Evolutionary conservation across 1,140 invertebrate genomes (phyloP).

Genomic region (Drosophila burlai): DNA sequence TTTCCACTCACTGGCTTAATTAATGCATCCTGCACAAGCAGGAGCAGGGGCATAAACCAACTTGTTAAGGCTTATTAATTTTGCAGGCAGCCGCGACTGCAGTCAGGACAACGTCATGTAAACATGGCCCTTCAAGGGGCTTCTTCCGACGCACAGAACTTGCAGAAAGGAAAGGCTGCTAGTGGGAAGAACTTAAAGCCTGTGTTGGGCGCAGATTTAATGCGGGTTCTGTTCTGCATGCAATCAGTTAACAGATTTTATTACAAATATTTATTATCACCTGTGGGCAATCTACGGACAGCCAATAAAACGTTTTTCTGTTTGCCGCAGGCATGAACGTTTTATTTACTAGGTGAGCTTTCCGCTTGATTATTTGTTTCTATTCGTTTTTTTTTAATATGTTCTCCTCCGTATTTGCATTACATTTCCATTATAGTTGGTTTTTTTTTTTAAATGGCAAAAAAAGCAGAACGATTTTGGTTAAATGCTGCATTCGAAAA

Average conservation of each 20-base stretch:
- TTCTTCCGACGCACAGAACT: slow-evolving; percentile 1
- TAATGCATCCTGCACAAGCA: slow-evolving; percentile 29
- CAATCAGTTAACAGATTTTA: slow-evolving; percentile 26
- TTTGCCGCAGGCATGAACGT: slow-evolving; percentile 14
- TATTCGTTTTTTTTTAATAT: slow-evolving; percentile 10
- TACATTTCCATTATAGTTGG: slow-evolving; percentile 32
- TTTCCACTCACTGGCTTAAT: slow-evolving; percentile 20
- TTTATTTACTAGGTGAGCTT: slow-evolving; percentile 25
- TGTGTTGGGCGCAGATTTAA: not conserved
- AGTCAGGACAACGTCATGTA: slow-evolving; percentile 36
- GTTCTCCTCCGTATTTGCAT: slow-evolving; percentile 22
- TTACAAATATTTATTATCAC: slow-evolving; percentile 43
- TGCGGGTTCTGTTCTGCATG: slow-evolving; percentile 10
- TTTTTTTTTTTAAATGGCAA: slow-evolving; percentile 11
- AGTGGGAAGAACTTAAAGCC: slow-evolving; percentile 13
- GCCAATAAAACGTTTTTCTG: slow-evolving; percentile 31
- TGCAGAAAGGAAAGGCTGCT: slow-evolving; percentile 4
- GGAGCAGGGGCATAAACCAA: slow-evolving; percentile 32
- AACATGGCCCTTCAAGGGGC: slow-evolving; percentile 23
- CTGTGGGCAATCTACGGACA: slow-evolving; percentile 22
- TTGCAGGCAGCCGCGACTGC: slow-evolving; percentile 44
- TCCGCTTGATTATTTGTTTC: slow-evolving; percentile 29
- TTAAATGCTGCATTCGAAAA: not conserved
- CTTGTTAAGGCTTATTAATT: slow-evolving; percentile 53
- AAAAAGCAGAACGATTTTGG: not conserved